Evolutionary conservation across 2,888 invertebrate genomes (phyloP).

Genomic region (Cerceris ruficornis): DNA sequence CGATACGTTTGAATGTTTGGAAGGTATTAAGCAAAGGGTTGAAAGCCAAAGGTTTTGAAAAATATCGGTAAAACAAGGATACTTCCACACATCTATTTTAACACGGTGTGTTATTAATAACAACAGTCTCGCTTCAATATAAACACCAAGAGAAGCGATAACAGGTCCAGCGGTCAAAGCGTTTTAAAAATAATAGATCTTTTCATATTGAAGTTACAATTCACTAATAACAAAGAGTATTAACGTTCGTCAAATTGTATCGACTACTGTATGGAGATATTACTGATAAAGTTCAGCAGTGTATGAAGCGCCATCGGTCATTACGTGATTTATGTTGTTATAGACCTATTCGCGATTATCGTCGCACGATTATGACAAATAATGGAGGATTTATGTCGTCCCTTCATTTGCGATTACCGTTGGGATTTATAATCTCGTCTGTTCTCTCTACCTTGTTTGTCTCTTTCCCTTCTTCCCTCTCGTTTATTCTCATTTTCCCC

Average conservation of each 20-base stretch:
- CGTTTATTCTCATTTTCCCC: conserved; percentile 33
- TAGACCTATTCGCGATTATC: conserved; percentile 56
- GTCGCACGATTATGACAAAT: conserved; percentile 57
- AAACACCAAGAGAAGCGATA: no score
- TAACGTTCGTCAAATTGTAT: neutral
- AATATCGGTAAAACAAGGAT: no score
- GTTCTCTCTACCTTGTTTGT: conserved; percentile 8
- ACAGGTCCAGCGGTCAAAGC: no score
- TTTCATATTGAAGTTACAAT: neutral
- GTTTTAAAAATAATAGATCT: no score
- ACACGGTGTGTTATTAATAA: no score
- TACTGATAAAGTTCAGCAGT: conserved; percentile 57
- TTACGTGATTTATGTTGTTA: conserved; percentile 58
- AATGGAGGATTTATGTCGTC: conserved; percentile 58
- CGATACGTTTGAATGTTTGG: no score
- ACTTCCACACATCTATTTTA: no score
- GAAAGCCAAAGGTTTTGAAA: no score
- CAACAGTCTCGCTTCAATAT: no score
- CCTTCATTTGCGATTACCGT: conserved; percentile 52
- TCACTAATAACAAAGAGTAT: neutral
- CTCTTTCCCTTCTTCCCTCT: neutral
- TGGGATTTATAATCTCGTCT: conserved; percentile 59
- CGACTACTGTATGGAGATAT: conserved; percentile 15
- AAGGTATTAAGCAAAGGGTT: no score
- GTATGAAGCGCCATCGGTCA: conserved; percentile 35